Evolutionary conservation across 2,888 invertebrate genomes (phyloP).

Genomic region (Drosophila buzzatii): DNA sequence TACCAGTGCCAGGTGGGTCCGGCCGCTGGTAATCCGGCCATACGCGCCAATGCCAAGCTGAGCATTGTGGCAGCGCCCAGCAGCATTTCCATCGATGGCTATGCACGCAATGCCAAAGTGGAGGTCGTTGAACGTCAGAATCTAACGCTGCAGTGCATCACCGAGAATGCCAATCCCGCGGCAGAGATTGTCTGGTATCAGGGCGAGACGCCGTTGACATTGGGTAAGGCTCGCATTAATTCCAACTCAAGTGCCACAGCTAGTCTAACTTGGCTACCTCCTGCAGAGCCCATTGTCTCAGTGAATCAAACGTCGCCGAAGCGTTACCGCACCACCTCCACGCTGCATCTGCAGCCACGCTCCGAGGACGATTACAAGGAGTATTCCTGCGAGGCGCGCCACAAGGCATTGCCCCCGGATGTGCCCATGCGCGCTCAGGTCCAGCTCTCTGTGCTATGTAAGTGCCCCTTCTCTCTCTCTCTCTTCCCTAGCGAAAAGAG

Average conservation of each 20-base stretch:
- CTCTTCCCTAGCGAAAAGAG: too few species aligned
- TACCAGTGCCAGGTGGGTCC: slow-evolving; percentile 99
- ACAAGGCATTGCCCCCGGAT: slow-evolving; percentile 83
- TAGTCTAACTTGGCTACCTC: slow-evolving; percentile 10
- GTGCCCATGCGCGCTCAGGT: slow-evolving; percentile 84
- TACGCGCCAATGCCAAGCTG: slow-evolving; percentile 94
- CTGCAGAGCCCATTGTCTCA: slow-evolving; percentile 72
- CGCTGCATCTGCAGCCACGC: slow-evolving; percentile 75
- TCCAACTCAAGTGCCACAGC: background rate
- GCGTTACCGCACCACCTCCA: slow-evolving; percentile 81
- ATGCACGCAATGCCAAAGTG: slow-evolving; percentile 82
- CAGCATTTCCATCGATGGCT: slow-evolving; percentile 82
- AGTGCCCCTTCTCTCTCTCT: slow-evolving; percentile 44
- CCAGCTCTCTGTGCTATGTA: slow-evolving; percentile 83
- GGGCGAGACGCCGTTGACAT: slow-evolving; percentile 74
- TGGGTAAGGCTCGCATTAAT: slow-evolving; percentile 55
- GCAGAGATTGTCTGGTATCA: slow-evolving; percentile 83
- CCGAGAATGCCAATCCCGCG: slow-evolving; percentile 84
- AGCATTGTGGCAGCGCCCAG: slow-evolving; percentile 87
- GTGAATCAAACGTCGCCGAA: slow-evolving; percentile 79
- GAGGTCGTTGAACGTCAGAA: slow-evolving; percentile 83
- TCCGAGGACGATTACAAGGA: slow-evolving; percentile 84
- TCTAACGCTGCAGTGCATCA: slow-evolving; percentile 80
- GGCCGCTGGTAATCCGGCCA: slow-evolving; percentile 91
- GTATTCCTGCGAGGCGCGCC: slow-evolving; percentile 83